Evolutionary conservation across 2,113 vertebrate genomes (phyloP).

Genomic region (Tragelaphus buxtoni): DNA sequence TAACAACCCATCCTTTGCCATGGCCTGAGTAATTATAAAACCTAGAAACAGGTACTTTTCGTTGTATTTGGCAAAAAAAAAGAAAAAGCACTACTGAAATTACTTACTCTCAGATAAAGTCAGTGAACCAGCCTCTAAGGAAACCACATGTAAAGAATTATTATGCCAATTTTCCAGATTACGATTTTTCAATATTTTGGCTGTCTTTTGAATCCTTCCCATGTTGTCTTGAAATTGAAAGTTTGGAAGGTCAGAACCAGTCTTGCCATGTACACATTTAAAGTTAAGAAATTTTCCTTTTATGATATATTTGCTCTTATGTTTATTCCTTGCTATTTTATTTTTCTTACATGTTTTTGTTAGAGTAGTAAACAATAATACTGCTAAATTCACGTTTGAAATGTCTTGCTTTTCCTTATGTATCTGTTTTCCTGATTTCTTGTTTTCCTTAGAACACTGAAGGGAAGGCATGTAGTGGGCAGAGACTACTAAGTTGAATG

Average conservation of each 20-base stretch:
- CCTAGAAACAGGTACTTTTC: not conserved
- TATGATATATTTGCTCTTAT: not conserved
- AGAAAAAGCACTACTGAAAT: not conserved
- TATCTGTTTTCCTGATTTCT: not conserved
- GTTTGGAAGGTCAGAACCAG: not conserved
- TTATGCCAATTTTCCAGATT: not conserved
- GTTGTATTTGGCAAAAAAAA: not conserved
- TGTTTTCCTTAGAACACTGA: not conserved
- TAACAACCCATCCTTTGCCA: not conserved
- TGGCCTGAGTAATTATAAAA: not conserved
- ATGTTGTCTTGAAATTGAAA: not conserved
- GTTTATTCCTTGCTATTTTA: not conserved
- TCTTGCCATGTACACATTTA: not conserved
- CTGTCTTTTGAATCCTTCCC: not conserved
- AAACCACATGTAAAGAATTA: not conserved
- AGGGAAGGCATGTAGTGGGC: not conserved
- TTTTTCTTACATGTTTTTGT: not conserved
- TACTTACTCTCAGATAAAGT: conserved; percentile 1
- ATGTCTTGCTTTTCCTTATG: not conserved
- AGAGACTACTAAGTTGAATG: not conserved
- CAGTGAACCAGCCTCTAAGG: not conserved
- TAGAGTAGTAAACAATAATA: not conserved
- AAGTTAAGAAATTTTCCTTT: not conserved
- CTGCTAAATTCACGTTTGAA: not conserved
- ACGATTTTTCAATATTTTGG: not conserved